A percentile compares a stretch with the other conserved stretches of the same genome.
These are phyloP conservation scores for Ptychochromis oligacanthus DNA, from an alignment of 2,113 vertebrate species.

Conservation along the genomic window DNA sequence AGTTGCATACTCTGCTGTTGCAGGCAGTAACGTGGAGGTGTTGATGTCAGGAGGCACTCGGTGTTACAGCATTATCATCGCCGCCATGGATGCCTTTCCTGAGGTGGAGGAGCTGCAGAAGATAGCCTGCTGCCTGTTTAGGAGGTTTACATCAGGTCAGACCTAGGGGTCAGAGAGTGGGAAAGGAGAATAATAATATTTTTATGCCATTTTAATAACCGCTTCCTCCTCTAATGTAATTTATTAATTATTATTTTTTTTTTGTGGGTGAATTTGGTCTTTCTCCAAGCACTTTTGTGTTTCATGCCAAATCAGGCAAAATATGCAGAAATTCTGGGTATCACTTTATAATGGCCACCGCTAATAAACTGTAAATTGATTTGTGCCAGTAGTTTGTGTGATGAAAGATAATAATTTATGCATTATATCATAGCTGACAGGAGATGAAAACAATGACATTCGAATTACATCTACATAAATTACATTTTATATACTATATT, in stretches of 20 bases:
- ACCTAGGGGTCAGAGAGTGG: neutral
- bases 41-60: slow-evolving; percentile 93
- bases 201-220: neutral
- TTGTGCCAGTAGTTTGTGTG: no score
- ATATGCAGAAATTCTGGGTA: no score
- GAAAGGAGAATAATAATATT: neutral
- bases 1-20: neutral
- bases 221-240: neutral
- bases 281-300: neutral
- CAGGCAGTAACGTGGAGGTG: slow-evolving; percentile 93
- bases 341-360: no score
- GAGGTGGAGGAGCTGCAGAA: slow-evolving; percentile 87
- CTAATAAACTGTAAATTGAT: no score
- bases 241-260: neutral
- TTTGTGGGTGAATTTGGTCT: neutral
- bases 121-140: slow-evolving; percentile 88
- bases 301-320: neutral
- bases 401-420: neutral
- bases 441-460: neutral
- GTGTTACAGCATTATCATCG: slow-evolving; percentile 88
- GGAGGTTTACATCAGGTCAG: slow-evolving; percentile 90
- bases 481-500: neutral
- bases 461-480: neutral
- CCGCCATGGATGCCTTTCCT: slow-evolving; percentile 85
- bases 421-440: neutral